Percentiles rank a stretch among this genome's conserved stretches.
Evolutionary conservation across 2,888 invertebrate species (phyloP).

Genomic region (Mycogona germanica): DNA sequence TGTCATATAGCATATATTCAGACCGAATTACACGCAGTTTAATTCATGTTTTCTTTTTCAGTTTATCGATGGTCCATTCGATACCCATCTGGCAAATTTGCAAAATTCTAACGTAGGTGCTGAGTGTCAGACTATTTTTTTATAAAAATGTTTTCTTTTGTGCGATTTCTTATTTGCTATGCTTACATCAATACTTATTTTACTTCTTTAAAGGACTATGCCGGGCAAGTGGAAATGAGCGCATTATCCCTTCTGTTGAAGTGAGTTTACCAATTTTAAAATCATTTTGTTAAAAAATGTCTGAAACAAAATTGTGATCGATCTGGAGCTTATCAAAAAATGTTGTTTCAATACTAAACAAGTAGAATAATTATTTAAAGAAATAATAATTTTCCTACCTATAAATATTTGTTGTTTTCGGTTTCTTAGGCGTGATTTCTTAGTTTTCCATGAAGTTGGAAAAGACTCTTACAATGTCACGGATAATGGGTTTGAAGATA

Average conservation of each 20-base stretch:
- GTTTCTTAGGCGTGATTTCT: constrained; percentile 42
- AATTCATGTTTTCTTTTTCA: constrained; percentile 37
- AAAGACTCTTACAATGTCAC: constrained; percentile 43
- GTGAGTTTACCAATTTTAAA: constrained; percentile 36
- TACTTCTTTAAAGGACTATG: constrained; percentile 41
- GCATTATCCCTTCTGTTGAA: constrained; percentile 57
- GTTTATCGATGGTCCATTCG: constrained; percentile 49
- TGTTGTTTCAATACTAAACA: too few species aligned
- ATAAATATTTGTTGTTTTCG: too few species aligned
- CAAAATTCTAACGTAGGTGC: constrained; percentile 42
- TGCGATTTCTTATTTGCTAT: too few species aligned
- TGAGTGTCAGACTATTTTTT: neutral
- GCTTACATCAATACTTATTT: too few species aligned
- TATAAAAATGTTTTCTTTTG: neutral
- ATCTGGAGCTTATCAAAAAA: too few species aligned
- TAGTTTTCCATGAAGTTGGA: constrained; percentile 54
- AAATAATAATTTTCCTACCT: too few species aligned
- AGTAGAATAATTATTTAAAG: too few species aligned
- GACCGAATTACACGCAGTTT: too few species aligned
- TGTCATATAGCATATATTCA: too few species aligned
- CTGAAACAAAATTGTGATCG: too few species aligned
- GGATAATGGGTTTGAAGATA: constrained; percentile 42
- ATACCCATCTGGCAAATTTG: constrained; percentile 55
- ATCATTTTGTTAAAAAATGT: too few species aligned
- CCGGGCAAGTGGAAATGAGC: constrained; percentile 53